phyloP scores from a whole-genome alignment of 2,113 vertebrate genomes.

The Alligator mississippiensis region DNA sequence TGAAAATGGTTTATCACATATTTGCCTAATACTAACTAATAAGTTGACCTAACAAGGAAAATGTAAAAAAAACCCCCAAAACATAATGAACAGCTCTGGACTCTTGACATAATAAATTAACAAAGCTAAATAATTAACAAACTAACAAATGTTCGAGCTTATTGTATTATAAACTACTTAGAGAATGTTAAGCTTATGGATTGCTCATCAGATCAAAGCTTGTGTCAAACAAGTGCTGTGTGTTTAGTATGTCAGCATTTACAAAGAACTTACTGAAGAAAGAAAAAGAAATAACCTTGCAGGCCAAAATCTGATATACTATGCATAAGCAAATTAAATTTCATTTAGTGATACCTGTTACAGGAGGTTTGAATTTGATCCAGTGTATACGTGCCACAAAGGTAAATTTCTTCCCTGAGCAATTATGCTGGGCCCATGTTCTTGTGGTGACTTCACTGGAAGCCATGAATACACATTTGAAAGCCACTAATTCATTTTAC shows the following conservation, averaged over 20 bases:
- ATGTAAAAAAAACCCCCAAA: slow-evolving; percentile 26
- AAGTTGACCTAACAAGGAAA: slow-evolving; percentile 62
- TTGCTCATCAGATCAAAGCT: slow-evolving; percentile 23
- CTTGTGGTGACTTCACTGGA: not conserved
- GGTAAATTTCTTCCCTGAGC: not conserved
- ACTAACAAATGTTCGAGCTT: slow-evolving; percentile 34
- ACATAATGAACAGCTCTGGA: slow-evolving; percentile 4
- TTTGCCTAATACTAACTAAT: slow-evolving; percentile 45
- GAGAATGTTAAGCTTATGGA: slow-evolving; percentile 36
- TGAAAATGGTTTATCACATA: slow-evolving; percentile 64
- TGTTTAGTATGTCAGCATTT: not conserved
- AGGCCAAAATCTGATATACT: not conserved
- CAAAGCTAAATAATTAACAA: slow-evolving; percentile 30
- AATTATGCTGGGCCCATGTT: not conserved
- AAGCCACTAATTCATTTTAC: not conserved
- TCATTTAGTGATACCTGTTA: not conserved
- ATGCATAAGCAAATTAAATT: not conserved
- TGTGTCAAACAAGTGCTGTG: not conserved
- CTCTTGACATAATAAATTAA: slow-evolving; percentile 46
- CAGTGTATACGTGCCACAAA: fast-evolving
- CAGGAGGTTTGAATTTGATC: not conserved
- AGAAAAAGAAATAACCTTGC: fast-evolving
- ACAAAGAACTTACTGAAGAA: not conserved
- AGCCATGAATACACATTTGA: not conserved
- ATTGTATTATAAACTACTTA: slow-evolving; percentile 33